phyloP scores from a whole-genome alignment of 2,797 vertebrate genomes.

The Lepilemur septentrionalis region DNA sequence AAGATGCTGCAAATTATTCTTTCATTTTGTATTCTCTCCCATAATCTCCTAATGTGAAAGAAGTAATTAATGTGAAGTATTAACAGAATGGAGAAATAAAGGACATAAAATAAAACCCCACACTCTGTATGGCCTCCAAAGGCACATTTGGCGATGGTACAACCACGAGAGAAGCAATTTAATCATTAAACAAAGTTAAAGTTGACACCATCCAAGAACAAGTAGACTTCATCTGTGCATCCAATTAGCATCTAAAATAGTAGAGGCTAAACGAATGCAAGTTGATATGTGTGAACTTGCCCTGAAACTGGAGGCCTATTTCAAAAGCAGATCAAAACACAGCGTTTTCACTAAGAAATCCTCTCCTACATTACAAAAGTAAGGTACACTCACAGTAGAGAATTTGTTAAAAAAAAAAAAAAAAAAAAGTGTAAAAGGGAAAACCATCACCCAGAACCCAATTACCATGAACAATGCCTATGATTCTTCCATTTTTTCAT shows the following conservation, averaged over 20 bases:
- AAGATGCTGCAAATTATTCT: not conserved
- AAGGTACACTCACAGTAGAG: not conserved
- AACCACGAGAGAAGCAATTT: conserved; percentile 74
- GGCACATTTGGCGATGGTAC: conserved; percentile 68
- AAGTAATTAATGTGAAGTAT: not conserved
- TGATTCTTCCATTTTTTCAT: not conserved
- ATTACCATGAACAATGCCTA: not conserved
- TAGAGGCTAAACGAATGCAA: conserved; percentile 74
- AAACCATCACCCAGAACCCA: not conserved
- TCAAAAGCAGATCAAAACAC: conserved; percentile 75
- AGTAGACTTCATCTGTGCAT: conserved; percentile 59
- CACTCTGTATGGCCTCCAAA: conserved; percentile 65
- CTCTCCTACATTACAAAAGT: not conserved
- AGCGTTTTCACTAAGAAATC: conserved; percentile 9
- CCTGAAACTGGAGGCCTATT: conserved; percentile 56
- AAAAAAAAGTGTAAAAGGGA: not conserved
- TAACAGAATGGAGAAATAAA: not conserved
- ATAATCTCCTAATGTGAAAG: not conserved
- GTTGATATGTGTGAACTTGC: conserved; percentile 74
- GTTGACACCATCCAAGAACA: conserved; percentile 79
- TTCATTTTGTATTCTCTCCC: not conserved
- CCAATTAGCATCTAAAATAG: conserved; percentile 72
- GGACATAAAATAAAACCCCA: conserved; percentile 50
- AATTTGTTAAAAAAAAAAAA: not conserved
- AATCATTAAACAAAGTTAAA: conserved; percentile 83